Evolutionary conservation across 2,888 invertebrate species (phyloP).

Genomic region (Pristionchus exspectatus): DNA sequence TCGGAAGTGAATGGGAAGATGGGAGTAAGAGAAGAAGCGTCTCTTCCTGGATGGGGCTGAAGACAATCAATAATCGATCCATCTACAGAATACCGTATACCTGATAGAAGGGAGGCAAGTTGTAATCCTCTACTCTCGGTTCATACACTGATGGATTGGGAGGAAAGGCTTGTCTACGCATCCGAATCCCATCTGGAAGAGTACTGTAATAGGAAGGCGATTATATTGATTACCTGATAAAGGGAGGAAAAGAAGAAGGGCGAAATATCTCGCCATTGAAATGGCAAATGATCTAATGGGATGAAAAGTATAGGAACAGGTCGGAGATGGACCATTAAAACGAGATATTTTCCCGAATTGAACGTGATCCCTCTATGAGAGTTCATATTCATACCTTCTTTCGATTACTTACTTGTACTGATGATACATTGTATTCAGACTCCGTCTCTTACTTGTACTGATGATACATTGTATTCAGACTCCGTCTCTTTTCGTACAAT

Average conservation of each 20-base stretch:
- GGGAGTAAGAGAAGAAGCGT: constrained; percentile 71
- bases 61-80: constrained; percentile 46
- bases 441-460: not conserved
- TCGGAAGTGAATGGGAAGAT: constrained; percentile 73
- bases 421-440: too few relatives aligned
- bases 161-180: constrained; percentile 68
- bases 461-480: too few relatives aligned
- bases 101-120: constrained; percentile 74
- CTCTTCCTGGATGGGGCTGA: constrained; percentile 74
- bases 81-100: constrained; percentile 49
- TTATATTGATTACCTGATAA: constrained; percentile 20
- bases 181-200: constrained; percentile 51
- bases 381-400: too few relatives aligned
- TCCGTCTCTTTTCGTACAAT: not conserved
- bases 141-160: constrained; percentile 73
- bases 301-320: constrained; percentile 9
- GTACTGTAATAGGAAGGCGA: not conserved
- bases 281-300: not conserved
- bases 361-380: not conserved
- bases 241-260: not conserved
- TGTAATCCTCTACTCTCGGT: constrained; percentile 72
- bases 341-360: not conserved
- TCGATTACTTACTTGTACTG: too few relatives aligned
- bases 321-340: not conserved
- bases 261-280: constrained; percentile 5